A percentile compares a stretch with the other conserved stretches of the same genome.
These are phyloP conservation scores for Crotalus helleri DNA, from an alignment of 2,113 vertebrate genomes.

Conservation along the genomic window DNA sequence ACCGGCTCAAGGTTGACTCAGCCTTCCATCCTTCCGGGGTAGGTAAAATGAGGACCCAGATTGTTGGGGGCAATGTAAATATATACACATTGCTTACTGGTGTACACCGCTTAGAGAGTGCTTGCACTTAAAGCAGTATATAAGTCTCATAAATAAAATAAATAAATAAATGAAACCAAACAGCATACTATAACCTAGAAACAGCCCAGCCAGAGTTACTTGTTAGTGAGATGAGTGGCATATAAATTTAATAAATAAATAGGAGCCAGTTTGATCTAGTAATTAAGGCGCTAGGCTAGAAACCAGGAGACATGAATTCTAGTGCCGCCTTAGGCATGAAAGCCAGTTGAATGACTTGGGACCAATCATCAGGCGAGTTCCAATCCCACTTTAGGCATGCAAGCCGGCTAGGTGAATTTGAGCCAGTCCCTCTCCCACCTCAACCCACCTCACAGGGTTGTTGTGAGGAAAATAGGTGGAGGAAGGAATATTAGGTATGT, in stretches of 20 bases:
- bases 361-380: too few relatives aligned
- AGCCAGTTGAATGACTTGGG: too few relatives aligned
- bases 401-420: too few relatives aligned
- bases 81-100: too few relatives aligned
- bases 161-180: neutral
- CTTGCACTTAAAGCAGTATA: too few relatives aligned
- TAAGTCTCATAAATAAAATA: too few relatives aligned
- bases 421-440: neutral
- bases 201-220: neutral
- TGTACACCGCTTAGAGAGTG: too few relatives aligned
- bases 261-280: neutral
- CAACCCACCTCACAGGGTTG: neutral
- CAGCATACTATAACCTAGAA: neutral
- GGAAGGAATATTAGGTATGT: neutral
- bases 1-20: too few relatives aligned
- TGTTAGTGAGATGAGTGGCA: neutral
- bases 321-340: neutral
- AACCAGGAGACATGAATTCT: neutral
- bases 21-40: too few relatives aligned
- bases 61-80: too few relatives aligned
- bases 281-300: neutral
- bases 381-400: too few relatives aligned
- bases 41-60: too few relatives aligned
- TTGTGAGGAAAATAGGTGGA: neutral
- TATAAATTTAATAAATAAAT: neutral